Conservation (phyloP, 2,888 invertebrate species). For the Rosalia funebris region DNA sequence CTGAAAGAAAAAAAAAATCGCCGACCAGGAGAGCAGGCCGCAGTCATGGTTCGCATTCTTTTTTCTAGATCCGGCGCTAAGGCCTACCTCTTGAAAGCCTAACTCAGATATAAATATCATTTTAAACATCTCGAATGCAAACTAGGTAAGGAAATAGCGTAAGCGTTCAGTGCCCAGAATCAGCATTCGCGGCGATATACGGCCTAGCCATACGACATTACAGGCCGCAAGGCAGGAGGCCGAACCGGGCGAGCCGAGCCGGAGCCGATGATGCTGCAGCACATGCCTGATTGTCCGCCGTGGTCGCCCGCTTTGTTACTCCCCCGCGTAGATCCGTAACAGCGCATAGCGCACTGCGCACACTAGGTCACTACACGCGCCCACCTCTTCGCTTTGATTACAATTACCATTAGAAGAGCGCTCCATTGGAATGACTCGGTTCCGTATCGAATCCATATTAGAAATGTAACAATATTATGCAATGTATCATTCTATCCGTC, state of each 20-base stretch:
- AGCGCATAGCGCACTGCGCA: slow-evolving; percentile 57
- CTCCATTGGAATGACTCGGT: slow-evolving; percentile 29
- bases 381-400: slow-evolving; percentile 45
- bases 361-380: slow-evolving; percentile 56
- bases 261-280: slow-evolving; percentile 50
- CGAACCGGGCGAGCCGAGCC: slow-evolving; percentile 47
- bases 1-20: too few species aligned
- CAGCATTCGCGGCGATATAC: slow-evolving; percentile 37
- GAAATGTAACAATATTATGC: slow-evolving; percentile 23
- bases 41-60: too few species aligned
- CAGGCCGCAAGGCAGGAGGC: slow-evolving; percentile 51
- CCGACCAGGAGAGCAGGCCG: too few species aligned
- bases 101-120: slow-evolving; percentile 50
- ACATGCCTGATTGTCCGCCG: slow-evolving; percentile 48
- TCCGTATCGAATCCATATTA: slow-evolving; percentile 24
- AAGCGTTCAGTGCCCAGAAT: slow-evolving; percentile 40
- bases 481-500: slow-evolving; percentile 6
- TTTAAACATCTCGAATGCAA: slow-evolving; percentile 52
- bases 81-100: slow-evolving; percentile 20
- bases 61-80: too few species aligned
- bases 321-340: slow-evolving; percentile 56
- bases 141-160: slow-evolving; percentile 53
- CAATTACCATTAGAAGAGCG: slow-evolving; percentile 38
- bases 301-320: slow-evolving; percentile 50
- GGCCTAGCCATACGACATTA: slow-evolving; percentile 41